Evolutionary conservation across 2,797 vertebrate species (phyloP), one percentile per base, ranked within the genome.

Genomic region (Coracias cyanogaster): DNA sequence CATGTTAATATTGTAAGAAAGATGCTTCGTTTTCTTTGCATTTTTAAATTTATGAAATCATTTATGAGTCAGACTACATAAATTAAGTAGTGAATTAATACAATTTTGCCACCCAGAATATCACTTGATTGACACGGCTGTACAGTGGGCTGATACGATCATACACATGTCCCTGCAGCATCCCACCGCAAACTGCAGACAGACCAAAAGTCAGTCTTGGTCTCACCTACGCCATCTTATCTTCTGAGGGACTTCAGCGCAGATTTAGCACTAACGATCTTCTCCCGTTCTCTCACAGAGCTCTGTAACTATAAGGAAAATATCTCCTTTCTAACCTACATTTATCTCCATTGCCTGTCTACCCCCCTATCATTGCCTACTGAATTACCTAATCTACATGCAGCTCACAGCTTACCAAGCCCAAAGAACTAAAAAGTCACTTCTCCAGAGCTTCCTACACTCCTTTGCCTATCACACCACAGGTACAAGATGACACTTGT

Each of bases 41-140:
- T 6, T 52, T 89, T 80, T 33, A 22, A 49, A 55, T 6, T 2
- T 4, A 46, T 12, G 5, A 51, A 58, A 28, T 33, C 3, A 29
- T 11, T 72, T 35, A 16, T 25, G 49, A 51, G 33, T 37, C 12
- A 15, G 7, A 1, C 15, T 14, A 15, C 15, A 7, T 8, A 26
- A 51, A 24, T 2, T 21, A 31, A 45, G 24, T 9, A 25, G 49
- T 7, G 31, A 33, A 52, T 74, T 6, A 41, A 24, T 26, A 41
- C 3, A 15, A 6, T 31, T 92, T 29, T 73, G 46, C 29, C 37
- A 60, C 39, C 6, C 24, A 35, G 29, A 65, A 12, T 12, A n/a
- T 0, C 22, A 33, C 26, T 7, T 3, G 12, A 17, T 5, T 48
- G 74, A 52, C 29, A 21, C 0, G 1, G 1, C 69, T 9, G 10